These are phyloP conservation scores for silkworm (Bombyx mori) DNA, from an alignment of 1,140 invertebrate species.

Conservation along the genomic window DNA sequence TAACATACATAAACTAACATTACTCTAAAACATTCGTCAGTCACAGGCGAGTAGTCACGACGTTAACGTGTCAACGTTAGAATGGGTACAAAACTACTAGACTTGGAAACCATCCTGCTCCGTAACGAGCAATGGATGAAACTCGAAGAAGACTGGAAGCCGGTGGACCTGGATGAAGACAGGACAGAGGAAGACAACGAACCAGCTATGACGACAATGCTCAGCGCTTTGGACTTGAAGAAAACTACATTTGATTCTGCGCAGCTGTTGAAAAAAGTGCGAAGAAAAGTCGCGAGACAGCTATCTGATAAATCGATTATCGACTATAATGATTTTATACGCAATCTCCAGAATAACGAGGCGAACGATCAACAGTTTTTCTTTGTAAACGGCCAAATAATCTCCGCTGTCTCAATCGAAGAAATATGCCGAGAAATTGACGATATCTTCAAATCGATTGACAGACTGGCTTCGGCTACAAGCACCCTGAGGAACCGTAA, in stretches of 20 bases:
- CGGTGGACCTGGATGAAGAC: conserved; percentile 39
- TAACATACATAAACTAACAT: neutral
- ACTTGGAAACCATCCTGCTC: conserved; percentile 41
- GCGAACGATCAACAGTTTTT: conserved; percentile 25
- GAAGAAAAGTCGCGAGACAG: conserved; percentile 31
- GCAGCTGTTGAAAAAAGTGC: conserved; percentile 40
- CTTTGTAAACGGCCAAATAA: conserved; percentile 39
- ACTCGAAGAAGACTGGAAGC: conserved; percentile 50
- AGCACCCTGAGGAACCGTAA: conserved; percentile 30
- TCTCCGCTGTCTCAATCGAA: conserved; percentile 48
- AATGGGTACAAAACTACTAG: conserved; percentile 38
- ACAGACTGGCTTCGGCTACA: conserved; percentile 34
- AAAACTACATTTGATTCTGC: conserved; percentile 48
- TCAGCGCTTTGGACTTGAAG: conserved; percentile 37
- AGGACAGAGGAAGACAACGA: conserved; percentile 35
- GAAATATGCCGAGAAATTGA: conserved; percentile 52
- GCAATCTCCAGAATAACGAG: conserved; percentile 23
- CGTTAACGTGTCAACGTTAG: conserved; percentile 1
- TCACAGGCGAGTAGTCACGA: neutral
- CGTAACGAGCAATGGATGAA: conserved; percentile 50
- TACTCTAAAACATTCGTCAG: neutral
- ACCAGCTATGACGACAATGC: conserved; percentile 16
- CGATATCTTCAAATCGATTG: conserved; percentile 55
- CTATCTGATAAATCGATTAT: conserved; percentile 23
- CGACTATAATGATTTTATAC: conserved; percentile 44